Evolutionary conservation across 2,888 invertebrate species (phyloP).

Genomic region (Standfussiana lucernea): DNA sequence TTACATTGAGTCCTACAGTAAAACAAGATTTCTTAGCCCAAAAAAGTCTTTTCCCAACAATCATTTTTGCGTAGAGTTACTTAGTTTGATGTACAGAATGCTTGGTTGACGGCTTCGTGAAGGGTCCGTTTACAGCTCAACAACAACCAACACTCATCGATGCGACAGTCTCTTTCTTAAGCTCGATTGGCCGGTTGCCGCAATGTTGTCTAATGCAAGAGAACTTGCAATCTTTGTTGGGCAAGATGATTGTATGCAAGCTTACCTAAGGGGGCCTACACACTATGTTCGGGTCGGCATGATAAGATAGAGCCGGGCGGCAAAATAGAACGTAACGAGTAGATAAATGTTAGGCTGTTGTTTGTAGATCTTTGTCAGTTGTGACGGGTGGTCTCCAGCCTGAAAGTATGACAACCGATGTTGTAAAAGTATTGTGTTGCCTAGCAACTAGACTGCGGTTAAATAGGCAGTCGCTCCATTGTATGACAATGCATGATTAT

Average conservation of each 20-base stretch:
- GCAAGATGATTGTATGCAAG: background rate
- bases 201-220: background rate
- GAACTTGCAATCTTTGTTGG: background rate
- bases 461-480: background rate
- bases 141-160: background rate
- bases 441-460: background rate
- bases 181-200: background rate
- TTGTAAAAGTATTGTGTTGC: background rate
- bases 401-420: background rate
- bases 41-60: too few species aligned
- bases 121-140: too few species aligned
- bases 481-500: background rate
- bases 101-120: too few species aligned
- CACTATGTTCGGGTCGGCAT: background rate
- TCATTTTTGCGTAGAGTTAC: too few species aligned
- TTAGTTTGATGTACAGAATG: too few species aligned
- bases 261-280: background rate
- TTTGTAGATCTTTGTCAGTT: background rate
- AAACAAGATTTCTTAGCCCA: too few species aligned
- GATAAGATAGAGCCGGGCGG: background rate
- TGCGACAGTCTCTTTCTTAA: too few species aligned
- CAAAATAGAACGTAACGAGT: too few species aligned
- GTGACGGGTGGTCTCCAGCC: background rate
- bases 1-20: too few species aligned
- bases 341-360: background rate